Conservation (phyloP, 2,113 vertebrate species). For the Rousettus leschenaultii region DNA sequence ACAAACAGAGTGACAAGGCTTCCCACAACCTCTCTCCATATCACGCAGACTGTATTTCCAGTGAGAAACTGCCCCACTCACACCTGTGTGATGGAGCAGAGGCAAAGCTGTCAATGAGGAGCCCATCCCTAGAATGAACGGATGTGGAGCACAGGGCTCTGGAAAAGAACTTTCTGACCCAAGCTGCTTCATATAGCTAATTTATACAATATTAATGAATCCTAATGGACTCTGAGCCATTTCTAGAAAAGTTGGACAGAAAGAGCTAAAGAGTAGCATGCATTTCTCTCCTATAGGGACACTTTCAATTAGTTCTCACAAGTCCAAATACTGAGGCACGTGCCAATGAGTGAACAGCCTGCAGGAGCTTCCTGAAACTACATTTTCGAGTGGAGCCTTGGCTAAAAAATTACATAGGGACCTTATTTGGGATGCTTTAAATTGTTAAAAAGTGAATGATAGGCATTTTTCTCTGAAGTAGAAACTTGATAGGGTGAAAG, state of each 20-base stretch:
- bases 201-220: conserved; percentile 28
- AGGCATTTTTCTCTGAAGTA: conserved; percentile 38
- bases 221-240: conserved; percentile 4
- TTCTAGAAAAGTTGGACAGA: conserved; percentile 53
- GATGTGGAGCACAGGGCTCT: not conserved
- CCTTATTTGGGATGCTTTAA: conserved; percentile 18
- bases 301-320: not conserved
- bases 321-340: conserved; percentile 56
- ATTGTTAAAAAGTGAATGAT: not conserved
- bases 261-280: conserved; percentile 60
- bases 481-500: not conserved
- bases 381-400: conserved; percentile 14
- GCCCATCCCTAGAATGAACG: not conserved
- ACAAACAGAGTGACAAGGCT: not conserved
- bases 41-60: not conserved
- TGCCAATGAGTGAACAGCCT: not conserved
- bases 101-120: not conserved
- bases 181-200: not conserved
- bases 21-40: not conserved
- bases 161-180: not conserved
- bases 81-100: not conserved
- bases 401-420: not conserved
- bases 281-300: conserved; percentile 41
- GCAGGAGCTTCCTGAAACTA: conserved; percentile 37
- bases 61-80: not conserved